These are phyloP conservation scores for Metridium senile DNA, from an alignment of 92 coral and sea anemone species.

Conservation along the genomic window DNA sequence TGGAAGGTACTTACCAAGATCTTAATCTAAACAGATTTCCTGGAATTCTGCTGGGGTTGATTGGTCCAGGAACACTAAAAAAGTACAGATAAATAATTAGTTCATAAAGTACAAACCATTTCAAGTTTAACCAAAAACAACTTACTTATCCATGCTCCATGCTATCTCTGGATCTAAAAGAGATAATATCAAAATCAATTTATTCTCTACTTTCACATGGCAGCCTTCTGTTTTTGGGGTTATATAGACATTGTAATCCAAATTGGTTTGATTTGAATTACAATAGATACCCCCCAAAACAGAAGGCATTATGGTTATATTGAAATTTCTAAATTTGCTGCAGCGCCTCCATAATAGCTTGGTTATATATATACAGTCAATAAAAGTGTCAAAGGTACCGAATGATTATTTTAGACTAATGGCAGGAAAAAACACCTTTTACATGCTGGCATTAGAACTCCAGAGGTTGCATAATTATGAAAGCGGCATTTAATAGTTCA, in stretches of 20 bases:
- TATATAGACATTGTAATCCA: background rate
- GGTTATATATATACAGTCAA: too few relatives aligned
- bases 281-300: background rate
- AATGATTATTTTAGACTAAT: too few relatives aligned
- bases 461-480: too few relatives aligned
- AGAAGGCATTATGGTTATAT: background rate
- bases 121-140: background rate
- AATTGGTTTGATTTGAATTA: background rate
- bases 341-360: too few relatives aligned
- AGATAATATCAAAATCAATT: background rate
- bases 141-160: slow-evolving; percentile 94
- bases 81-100: too few relatives aligned
- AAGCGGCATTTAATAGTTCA: too few relatives aligned
- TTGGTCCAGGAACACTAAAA: slow-evolving; percentile 84
- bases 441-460: too few relatives aligned
- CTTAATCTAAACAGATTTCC: slow-evolving; percentile 63
- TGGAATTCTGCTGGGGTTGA: slow-evolving; percentile 73
- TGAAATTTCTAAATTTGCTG: too few relatives aligned
- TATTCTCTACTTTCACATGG: background rate
- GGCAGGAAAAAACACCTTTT: too few relatives aligned
- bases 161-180: slow-evolving; percentile 82
- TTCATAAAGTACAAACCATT: too few relatives aligned
- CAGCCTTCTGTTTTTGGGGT: background rate
- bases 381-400: too few relatives aligned
- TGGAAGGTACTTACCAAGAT: slow-evolving; percentile 55